Evolutionary conservation across 2,797 vertebrate species (phyloP), one percentile per base, ranked within the genome.

Genomic region (Naso thynnoides): DNA sequence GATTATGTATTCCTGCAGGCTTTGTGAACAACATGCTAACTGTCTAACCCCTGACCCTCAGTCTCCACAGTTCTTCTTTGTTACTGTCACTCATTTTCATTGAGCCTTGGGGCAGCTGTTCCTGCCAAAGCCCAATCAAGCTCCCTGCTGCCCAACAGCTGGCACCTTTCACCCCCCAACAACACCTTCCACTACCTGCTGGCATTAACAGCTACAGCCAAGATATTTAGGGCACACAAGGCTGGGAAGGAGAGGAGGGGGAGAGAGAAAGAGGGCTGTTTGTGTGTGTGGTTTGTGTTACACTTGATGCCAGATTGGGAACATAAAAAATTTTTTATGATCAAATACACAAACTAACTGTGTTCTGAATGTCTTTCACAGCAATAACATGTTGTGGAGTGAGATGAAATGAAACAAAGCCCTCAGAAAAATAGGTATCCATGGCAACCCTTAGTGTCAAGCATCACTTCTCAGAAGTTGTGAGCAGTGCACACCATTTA

Each of bases 391-490:
- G 47, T 57, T 66, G 45, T 31, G 26, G 41, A 75, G 31, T 2
- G n/a, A 52, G 48, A 79, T 10, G 50, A 65, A 61, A 70, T 50
- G 55, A 45, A 73, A 52, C 10, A 1, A 41, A 33, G 60, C 48
- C 55, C 68, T 70, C 59, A 60, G 68, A 76, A 57, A 55, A 39
- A 33, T 6, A 4, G 58, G 87, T 89, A 68, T 82, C 85, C 86
- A 90, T 83, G 63, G 88, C 78, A 90, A 90, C 84, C 13, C 68
- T 72, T 36, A 14, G 53, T 74, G 56, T 63, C 73, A 85, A 81
- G 85, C 81, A 70, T 69, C 74, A 60, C 72, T 85, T 82, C 69
- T 79, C 36, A 36, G 81, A 78, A 75, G 70, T 73, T 50, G 61
- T 49, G 63, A 70, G 79, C 68, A 6, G 71, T 71, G 47, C 24